Evolutionary conservation across 2,888 invertebrate genomes (phyloP), one percentile per base, ranked within the genome.

Genomic region (Euclidia mi): DNA sequence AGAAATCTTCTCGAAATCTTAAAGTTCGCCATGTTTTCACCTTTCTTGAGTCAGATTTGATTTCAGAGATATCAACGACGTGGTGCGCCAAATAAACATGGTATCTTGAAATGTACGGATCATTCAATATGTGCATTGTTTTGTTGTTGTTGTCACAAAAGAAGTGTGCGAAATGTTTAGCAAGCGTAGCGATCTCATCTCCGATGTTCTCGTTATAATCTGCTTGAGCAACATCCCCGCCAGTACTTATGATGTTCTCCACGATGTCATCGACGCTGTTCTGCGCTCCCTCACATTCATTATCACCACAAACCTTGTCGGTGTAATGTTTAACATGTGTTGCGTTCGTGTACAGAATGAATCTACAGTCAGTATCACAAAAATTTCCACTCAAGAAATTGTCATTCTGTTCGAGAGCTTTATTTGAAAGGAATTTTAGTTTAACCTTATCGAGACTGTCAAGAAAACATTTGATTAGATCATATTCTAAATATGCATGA

Each of bases 1-100:
- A 63, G 17, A 72, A 63, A 2, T 66, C 55, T 1, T 14, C 12
- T n/a, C 44, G 45, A 18, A 71, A 59, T 1, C 12, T 55, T 12
- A 50, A 3, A 10, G 14, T 9, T 29, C 64, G 11, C 7, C 29
- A 43, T 37, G 20, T 32, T n/a, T 11, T 4, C 11, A 11, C 2
- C 6, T 32, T 1, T 32, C 11, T 32, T n/a, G n/a, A 4, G 3
- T 1, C 11, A 4, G n/a, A 11, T 3, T 14, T 14, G 1, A 34
- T 2, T 1, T 34, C 34, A 34, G 34, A 34, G 14, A 34, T 14
- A 34, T 34, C 1, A 2, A 34, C 15, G 6, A 34, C 34, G 6
- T 6, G 12, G 0, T 14, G 14, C 2, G 34, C 34, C 7, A 34
- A 14, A 6, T 14, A 14, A 9, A 34, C 34, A 7, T 34, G 34